phyloP scores from a whole-genome alignment of 2,797 vertebrate species.

The Setipinna tenuifilis region DNA sequence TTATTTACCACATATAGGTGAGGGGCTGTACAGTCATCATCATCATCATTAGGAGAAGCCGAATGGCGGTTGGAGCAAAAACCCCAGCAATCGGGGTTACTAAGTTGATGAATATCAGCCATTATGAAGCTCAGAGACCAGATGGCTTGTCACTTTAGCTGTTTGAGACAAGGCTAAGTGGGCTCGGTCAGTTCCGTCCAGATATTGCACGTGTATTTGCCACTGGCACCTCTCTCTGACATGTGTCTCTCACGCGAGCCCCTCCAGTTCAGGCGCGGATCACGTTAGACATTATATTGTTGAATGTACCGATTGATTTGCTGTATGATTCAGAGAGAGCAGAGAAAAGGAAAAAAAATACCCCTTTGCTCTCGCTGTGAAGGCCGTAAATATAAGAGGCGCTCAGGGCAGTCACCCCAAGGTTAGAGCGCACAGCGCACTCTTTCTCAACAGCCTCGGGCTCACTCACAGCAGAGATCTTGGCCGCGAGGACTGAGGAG shows the following conservation, averaged over 20 bases:
- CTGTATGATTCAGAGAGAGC: not conserved
- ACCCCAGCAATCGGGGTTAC: not conserved
- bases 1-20: not conserved
- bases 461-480: constrained; percentile 14
- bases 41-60: not conserved
- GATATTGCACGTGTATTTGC: not conserved
- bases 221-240: not conserved
- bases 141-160: constrained; percentile 17
- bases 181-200: not conserved
- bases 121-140: constrained; percentile 10
- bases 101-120: not conserved
- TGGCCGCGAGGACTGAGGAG: not conserved
- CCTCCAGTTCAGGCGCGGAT: not conserved
- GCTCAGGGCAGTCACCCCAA: constrained; percentile 14
- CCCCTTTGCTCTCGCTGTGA: not conserved
- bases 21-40: not conserved
- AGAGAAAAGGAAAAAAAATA: not conserved
- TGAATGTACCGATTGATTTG: constrained; percentile 22
- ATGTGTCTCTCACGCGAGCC: not conserved
- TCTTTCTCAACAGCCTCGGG: constrained; percentile 7
- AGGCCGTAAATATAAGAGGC: constrained; percentile 3
- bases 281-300: not conserved
- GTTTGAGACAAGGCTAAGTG: not conserved
- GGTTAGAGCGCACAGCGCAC: constrained; percentile 13
- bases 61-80: not conserved